Evolutionary conservation across 2,113 vertebrate genomes (phyloP), one percentile per base, ranked within the genome.

Genomic region (Girardinichthys multiradiatus): DNA sequence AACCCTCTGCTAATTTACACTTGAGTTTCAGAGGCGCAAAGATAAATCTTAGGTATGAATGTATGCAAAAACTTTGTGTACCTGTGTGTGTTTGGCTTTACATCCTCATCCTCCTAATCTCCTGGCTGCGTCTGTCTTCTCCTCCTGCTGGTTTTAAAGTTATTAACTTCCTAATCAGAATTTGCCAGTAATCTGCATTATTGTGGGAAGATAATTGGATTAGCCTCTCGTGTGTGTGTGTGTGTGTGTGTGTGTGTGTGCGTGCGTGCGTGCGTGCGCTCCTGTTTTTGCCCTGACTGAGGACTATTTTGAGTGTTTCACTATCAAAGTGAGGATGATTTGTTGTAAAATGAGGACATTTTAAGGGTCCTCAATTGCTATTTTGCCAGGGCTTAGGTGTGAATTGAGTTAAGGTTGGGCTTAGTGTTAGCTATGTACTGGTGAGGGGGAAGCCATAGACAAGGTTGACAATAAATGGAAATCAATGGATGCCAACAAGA

Each of bases 191-290:
- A 74, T 62, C 64, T 0, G 6, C 62, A 57, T 80, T 85, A 63
- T 78, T 85, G 59, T 72, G 74, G 76, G 66, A 35, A 71, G 80
- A 76, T 82, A 84, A 87, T 80, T 78, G 73, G 78, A 76, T 88
- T 84, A 71, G 59, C 51, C 57, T 61, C 70, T 71, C 59, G 60
- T 57, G 60, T 76, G 30, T 57, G 68, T n/a, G 45, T 21, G 17
- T 33, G 58, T 30, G 58, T 31, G 59, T 21, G 29, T 11, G 59
- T 1, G n/a, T n/a, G n/a, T n/a, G n/a, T n/a, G n/a, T n/a, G n/a
- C n/a, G n/a, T n/a, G n/a, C n/a, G n/a, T n/a, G n/a, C n/a, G n/a
- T n/a, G n/a, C n/a, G n/a, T n/a, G n/a, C n/a, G n/a, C n/a, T n/a
- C n/a, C n/a, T n/a, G n/a, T n/a, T n/a, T n/a, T n/a, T n/a, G n/a